phyloP scores from a whole-genome alignment of 2,888 invertebrate genomes.

The Volucella zonaria region DNA sequence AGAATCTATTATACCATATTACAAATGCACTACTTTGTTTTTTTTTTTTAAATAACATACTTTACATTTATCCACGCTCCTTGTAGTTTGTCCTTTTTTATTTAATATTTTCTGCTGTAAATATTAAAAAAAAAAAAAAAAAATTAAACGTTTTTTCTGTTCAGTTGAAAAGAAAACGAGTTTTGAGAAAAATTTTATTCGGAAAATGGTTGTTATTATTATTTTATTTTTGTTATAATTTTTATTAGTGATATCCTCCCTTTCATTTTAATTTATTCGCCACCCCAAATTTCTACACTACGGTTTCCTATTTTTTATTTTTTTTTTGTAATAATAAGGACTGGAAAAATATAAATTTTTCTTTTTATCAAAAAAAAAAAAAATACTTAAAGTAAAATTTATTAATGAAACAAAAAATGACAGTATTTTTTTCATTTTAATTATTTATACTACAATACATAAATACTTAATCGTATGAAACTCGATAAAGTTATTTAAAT shows the following conservation, averaged over 20 bases:
- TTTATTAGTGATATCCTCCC: slow-evolving; percentile 32
- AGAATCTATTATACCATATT: slow-evolving; percentile 38
- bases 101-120: slow-evolving; percentile 44
- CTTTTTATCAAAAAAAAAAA: slow-evolving; percentile 26
- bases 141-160: slow-evolving; percentile 41
- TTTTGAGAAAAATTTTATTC: slow-evolving; percentile 52
- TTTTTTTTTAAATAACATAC: slow-evolving; percentile 50
- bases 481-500: slow-evolving; percentile 39
- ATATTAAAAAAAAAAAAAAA: slow-evolving; percentile 53
- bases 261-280: slow-evolving; percentile 39
- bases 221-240: slow-evolving; percentile 57
- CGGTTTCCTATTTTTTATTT: slow-evolving; percentile 25
- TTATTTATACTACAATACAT: too few species aligned
- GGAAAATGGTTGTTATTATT: slow-evolving; percentile 64
- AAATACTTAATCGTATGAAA: slow-evolving; percentile 49
- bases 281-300: slow-evolving; percentile 16
- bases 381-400: slow-evolving; percentile 51
- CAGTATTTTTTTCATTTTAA: slow-evolving; percentile 70
- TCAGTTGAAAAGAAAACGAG: slow-evolving; percentile 39
- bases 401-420: slow-evolving; percentile 70
- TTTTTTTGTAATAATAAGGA: slow-evolving; percentile 43
- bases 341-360: slow-evolving; percentile 47
- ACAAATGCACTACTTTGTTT: slow-evolving; percentile 30
- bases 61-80: slow-evolving; percentile 52
- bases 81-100: slow-evolving; percentile 40